Conservation (phyloP, 2,113 vertebrate genomes). For the Mirounga angustirostris region DNA sequence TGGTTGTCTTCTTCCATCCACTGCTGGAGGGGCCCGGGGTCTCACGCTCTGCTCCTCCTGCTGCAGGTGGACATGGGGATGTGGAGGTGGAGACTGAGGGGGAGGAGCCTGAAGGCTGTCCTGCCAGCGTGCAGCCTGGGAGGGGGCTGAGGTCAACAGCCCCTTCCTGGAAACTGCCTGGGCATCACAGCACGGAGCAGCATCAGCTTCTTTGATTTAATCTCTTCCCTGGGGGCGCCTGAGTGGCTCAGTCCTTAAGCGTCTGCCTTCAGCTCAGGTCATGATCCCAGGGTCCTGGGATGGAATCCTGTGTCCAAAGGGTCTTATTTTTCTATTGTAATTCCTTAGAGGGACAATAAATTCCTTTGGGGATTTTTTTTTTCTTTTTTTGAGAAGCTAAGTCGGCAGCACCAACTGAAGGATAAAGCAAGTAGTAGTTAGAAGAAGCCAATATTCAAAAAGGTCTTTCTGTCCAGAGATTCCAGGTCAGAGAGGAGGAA, state of each 20-base stretch:
- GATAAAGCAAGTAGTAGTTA: conserved; percentile 3
- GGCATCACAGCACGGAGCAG: not conserved
- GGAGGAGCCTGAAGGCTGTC: not conserved
- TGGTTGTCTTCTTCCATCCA: not conserved
- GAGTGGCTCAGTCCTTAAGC: no score
- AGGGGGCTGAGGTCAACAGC: not conserved
- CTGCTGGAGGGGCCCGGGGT: not conserved
- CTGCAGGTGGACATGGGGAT: not conserved
- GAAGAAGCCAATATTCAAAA: not conserved
- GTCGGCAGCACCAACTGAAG: conserved; percentile 40
- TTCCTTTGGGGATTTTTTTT: conserved; percentile 51
- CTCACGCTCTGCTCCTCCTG: not conserved
- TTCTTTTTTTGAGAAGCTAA: conserved; percentile 22
- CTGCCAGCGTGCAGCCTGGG: not conserved
- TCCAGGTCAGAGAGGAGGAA: not conserved
- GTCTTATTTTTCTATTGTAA: conserved; percentile 63
- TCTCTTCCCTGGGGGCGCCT: not conserved
- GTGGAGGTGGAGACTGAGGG: not conserved
- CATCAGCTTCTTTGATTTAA: not conserved
- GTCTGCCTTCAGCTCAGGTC: no score
- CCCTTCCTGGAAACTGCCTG: not conserved
- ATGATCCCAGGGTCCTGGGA: no score
- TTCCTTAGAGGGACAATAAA: conserved; percentile 42
- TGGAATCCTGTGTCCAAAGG: not conserved
- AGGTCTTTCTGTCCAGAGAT: conserved; percentile 43